Evolutionary conservation across 2,113 vertebrate species (phyloP).

Genomic region (Gymnorhina tibicen): DNA sequence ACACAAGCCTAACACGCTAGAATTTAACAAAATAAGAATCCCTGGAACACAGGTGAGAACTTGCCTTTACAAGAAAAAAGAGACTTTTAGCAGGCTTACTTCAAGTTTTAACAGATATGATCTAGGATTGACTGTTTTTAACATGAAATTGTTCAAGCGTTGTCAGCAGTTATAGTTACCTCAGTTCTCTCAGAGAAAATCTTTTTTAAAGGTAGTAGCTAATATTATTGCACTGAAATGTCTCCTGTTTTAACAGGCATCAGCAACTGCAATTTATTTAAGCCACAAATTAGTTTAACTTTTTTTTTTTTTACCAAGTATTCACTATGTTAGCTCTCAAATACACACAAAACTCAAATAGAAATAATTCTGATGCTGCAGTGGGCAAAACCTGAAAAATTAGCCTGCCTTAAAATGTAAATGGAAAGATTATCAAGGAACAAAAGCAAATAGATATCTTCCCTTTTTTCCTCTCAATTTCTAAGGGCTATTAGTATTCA

Average conservation of each 20-base stretch:
- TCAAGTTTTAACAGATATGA: conserved; percentile 45
- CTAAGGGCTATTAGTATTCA: conserved; percentile 70
- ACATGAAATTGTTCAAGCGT: conserved; percentile 16
- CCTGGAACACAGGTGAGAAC: conserved; percentile 7
- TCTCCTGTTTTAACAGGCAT: not conserved
- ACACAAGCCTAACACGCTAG: not conserved
- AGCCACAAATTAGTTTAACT: not conserved
- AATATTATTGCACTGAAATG: not conserved
- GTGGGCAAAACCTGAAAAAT: conserved; percentile 30
- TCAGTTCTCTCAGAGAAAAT: conserved; percentile 23
- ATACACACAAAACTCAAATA: not conserved
- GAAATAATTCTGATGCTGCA: conserved; percentile 9
- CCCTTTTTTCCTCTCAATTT: conserved; percentile 65
- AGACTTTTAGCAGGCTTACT: conserved; percentile 37
- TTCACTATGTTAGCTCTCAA: not conserved
- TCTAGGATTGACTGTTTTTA: conserved; percentile 33
- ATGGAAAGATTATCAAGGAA: conserved; percentile 60
- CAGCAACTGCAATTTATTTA: conserved; percentile 10
- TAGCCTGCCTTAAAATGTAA: conserved; percentile 45
- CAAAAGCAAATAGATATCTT: conserved; percentile 73
- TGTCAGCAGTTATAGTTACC: conserved; percentile 51
- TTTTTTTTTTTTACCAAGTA: not conserved
- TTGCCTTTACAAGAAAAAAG: conserved; percentile 44
- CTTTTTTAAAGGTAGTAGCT: not conserved
- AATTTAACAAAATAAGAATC: conserved; percentile 49